These are phyloP conservation scores for Varanus salvator DNA, from an alignment of 2,113 vertebrate genomes.

Conservation along the genomic window DNA sequence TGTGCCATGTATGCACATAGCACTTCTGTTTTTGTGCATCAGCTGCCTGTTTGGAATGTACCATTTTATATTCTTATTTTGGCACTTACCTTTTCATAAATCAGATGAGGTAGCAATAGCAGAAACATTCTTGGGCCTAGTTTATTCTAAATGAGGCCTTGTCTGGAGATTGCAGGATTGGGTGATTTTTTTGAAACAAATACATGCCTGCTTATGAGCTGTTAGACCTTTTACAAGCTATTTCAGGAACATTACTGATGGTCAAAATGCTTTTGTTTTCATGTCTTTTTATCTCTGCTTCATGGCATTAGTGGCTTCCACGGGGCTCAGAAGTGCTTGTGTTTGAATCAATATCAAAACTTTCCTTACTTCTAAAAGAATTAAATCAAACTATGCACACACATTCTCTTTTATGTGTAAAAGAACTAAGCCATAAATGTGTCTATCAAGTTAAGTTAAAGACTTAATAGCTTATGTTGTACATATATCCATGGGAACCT, in stretches of 20 bases:
- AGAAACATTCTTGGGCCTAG: neutral
- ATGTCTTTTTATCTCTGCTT: constrained; percentile 22
- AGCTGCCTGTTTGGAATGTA: neutral
- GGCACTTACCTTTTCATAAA: neutral
- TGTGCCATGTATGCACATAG: neutral
- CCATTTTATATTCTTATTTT: neutral
- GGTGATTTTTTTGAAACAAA: neutral
- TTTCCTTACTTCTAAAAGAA: neutral
- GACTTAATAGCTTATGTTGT: neutral
- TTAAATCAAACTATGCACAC: neutral
- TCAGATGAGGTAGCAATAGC: neutral
- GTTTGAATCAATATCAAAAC: constrained; percentile 9
- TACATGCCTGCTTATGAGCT: neutral
- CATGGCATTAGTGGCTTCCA: constrained; percentile 7
- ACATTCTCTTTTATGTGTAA: neutral
- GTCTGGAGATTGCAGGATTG: neutral
- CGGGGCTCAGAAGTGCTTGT: neutral
- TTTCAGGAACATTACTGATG: neutral
- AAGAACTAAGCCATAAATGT: neutral
- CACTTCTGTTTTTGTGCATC: neutral
- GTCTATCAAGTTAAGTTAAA: neutral
- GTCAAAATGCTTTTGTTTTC: constrained; percentile 11
- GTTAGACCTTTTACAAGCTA: neutral
- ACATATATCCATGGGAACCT: neutral
- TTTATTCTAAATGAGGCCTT: neutral